Evolutionary conservation across 2,113 vertebrate species (phyloP).

Genomic region (Spea multiplicata): DNA sequence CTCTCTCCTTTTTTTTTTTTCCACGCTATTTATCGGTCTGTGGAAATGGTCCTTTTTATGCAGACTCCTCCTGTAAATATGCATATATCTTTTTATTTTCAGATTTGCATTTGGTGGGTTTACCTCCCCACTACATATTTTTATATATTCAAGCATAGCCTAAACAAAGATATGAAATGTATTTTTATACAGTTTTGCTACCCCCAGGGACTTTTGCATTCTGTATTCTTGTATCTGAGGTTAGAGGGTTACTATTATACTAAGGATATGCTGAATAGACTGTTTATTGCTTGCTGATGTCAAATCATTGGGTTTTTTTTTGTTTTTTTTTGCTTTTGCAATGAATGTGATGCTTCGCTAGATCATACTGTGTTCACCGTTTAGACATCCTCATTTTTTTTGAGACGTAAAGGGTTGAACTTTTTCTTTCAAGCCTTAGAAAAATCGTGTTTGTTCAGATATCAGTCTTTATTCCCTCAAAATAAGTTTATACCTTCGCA

Average conservation of each 20-base stretch:
- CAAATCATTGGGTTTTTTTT: neutral
- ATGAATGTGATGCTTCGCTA: neutral
- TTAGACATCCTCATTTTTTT: neutral
- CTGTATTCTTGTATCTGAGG: constrained; percentile 12
- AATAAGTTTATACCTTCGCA: neutral
- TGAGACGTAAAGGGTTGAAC: neutral
- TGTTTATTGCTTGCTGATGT: constrained; percentile 2
- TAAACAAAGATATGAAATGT: constrained; percentile 13
- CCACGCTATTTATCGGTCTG: neutral
- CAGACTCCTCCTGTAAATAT: constrained; percentile 31
- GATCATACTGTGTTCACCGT: neutral
- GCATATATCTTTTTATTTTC: constrained; percentile 31
- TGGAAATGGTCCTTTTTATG: constrained; percentile 14
- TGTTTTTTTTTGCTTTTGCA: neutral
- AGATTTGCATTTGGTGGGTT: constrained; percentile 23
- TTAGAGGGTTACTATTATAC: neutral
- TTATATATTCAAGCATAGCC: constrained; percentile 33
- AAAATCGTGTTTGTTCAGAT: no score
- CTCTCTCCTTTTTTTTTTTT: neutral
- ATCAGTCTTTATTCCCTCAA: neutral
- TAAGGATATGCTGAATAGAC: neutral
- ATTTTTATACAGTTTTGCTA: constrained; percentile 35
- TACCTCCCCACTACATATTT: constrained; percentile 30
- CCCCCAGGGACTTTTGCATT: constrained; percentile 16
- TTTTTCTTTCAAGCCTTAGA: no score